Evolutionary conservation across 2,797 vertebrate species (phyloP).

Genomic region (Sebastes umbrosus): DNA sequence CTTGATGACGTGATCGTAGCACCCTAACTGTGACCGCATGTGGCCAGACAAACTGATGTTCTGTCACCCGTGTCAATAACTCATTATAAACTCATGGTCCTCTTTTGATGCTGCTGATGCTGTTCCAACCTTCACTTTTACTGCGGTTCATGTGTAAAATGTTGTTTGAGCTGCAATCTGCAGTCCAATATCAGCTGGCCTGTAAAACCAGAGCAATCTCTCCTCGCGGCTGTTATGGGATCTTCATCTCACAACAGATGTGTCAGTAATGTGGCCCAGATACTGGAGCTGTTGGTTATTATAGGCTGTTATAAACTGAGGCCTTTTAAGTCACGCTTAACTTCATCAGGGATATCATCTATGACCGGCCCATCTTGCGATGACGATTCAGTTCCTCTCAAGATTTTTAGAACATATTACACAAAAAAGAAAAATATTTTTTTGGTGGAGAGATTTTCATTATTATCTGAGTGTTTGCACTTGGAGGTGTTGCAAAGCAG

Average conservation of each 20-base stretch:
- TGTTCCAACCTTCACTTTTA: conserved; percentile 66
- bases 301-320: conserved; percentile 41
- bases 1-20: conserved; percentile 27
- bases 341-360: conserved; percentile 61
- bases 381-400: conserved; percentile 9
- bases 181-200: conserved; percentile 55
- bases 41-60: conserved; percentile 43
- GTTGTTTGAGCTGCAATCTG: conserved; percentile 62
- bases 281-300: conserved; percentile 54
- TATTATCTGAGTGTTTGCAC: neutral
- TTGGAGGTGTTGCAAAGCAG: neutral
- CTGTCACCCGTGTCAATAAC: conserved; percentile 44
- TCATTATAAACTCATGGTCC: conserved; percentile 35
- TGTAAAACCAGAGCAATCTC: conserved; percentile 71
- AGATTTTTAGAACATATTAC: neutral
- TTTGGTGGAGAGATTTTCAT: neutral
- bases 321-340: conserved; percentile 55
- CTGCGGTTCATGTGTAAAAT: conserved; percentile 66
- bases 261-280: conserved; percentile 54
- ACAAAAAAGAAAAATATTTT: neutral
- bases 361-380: conserved; percentile 15
- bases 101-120: conserved; percentile 52
- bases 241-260: conserved; percentile 69
- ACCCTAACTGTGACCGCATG: conserved; percentile 9
- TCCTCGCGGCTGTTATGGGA: conserved; percentile 53